These are phyloP conservation scores for Drosophila testacea DNA, from an alignment of 2,888 invertebrate species.

Conservation along the genomic window DNA sequence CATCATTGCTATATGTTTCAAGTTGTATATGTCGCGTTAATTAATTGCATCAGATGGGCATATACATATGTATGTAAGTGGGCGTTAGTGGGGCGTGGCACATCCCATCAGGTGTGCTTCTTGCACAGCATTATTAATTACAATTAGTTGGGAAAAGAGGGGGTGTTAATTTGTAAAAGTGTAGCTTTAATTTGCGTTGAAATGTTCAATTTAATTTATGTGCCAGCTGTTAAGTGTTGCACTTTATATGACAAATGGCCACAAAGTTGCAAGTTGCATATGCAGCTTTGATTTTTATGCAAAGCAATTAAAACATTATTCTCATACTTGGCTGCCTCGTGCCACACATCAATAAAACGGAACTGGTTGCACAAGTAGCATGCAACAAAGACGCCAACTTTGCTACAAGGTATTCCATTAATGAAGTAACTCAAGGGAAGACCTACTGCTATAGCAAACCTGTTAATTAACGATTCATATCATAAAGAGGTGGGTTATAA, in stretches of 20 bases:
- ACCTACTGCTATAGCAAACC: background rate
- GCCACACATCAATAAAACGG: conserved; percentile 19
- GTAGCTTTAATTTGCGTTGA: conserved; percentile 61
- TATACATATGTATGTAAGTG: background rate
- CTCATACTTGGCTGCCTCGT: conserved; percentile 13
- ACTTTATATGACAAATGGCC: conserved; percentile 70
- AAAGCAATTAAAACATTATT: conserved; percentile 60
- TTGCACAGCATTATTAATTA: conserved; percentile 68
- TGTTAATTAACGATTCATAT: background rate
- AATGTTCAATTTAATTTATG: conserved; percentile 36
- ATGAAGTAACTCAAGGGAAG: background rate
- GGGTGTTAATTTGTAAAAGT: conserved; percentile 75
- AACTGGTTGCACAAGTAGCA: background rate
- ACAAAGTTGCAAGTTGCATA: conserved; percentile 58
- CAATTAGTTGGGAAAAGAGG: conserved; percentile 58
- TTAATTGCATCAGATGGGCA: conserved; percentile 43
- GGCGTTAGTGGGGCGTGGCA: conserved; percentile 44
- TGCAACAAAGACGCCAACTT: conserved; percentile 19
- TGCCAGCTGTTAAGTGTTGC: conserved; percentile 72
- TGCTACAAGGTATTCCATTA: background rate
- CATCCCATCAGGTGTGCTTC: conserved; percentile 53
- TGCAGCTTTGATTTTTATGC: conserved; percentile 62
- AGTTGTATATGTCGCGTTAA: conserved; percentile 59
- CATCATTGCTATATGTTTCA: conserved; percentile 64
- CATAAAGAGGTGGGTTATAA: too few species aligned